Evolutionary conservation across 1,140 invertebrate species (phyloP), one percentile per base, ranked within the genome.

Genomic region (Potamilus streckersoni): DNA sequence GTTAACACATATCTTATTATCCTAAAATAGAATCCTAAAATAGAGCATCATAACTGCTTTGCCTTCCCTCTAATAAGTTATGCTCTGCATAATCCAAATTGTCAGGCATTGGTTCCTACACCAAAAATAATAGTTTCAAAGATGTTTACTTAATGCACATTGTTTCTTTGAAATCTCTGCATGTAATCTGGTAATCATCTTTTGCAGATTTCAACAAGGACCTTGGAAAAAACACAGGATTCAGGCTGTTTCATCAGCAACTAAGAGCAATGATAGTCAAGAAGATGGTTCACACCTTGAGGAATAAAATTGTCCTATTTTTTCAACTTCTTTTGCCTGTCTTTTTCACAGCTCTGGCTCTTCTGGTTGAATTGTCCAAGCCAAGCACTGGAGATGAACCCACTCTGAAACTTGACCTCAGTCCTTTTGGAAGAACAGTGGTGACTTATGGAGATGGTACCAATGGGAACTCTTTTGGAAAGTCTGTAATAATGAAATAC

Each of bases 221-320:
- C 38, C 67, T 79, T 19, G 38, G 56, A 16, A 82, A 81, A 49
- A 79, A 84, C 59, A 63, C 20, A 14, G 84, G 83, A 27, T 1
- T 84, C 14, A 3, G 19, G n/a, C 70, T 83, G 13, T 58, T 70
- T 38, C 38, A 71, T 19, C 85, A 86, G 55, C 89, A 90, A 63
- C 85, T 90, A 59, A 75, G 76, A 38, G 89, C 86, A 16, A 85
- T 91, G 81, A 69, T 90, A 20, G 69, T 80, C 23, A 80, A 80
- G 64, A 80, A 80, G 49, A 49, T 73, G 15, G 49, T 80, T 2
- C 74, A 80, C 15, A 71, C 79, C 2, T 71, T 68, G 71, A 49
- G 38, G 38, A 49, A 49, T 49, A 49, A 49, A 49, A 49, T 49
- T 49, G 38, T 49, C 0, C 0, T 23, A 72, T 13, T 73, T 31